Percentiles rank a stretch among this genome's conserved stretches.
Conservation (phyloP, 2,888 invertebrate species). For the Chrysotoxum bicinctum region DNA sequence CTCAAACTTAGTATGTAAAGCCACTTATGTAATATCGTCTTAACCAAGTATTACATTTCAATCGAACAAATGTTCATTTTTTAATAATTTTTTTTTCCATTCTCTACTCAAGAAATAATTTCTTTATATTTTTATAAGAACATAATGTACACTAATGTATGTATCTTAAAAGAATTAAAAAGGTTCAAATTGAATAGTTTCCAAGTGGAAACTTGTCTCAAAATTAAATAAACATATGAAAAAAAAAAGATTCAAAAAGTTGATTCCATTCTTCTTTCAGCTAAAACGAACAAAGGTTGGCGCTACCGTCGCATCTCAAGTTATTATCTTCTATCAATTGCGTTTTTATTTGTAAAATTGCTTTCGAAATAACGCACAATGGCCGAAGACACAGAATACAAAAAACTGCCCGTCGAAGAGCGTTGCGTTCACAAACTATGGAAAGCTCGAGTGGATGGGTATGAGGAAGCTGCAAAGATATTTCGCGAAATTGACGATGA, state of each 20-base stretch:
- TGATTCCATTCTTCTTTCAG: constrained; percentile 43
- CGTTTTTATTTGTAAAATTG: constrained; percentile 1
- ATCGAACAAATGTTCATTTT: too few relatives aligned
- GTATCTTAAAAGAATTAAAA: too few relatives aligned
- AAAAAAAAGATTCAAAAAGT: constrained; percentile 25
- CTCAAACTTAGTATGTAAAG: too few relatives aligned
- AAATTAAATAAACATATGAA: constrained; percentile 20
- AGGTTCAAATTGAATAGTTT: too few relatives aligned
- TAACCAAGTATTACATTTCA: too few relatives aligned
- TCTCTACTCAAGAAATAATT: too few relatives aligned
- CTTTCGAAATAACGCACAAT: constrained; percentile 80
- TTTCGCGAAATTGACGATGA: constrained; percentile 95
- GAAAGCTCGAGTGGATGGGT: constrained; percentile 97
- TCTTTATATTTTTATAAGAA: too few relatives aligned
- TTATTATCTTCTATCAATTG: background rate
- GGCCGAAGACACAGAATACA: constrained; percentile 94
- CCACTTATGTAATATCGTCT: too few relatives aligned
- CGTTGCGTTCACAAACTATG: constrained; percentile 96
- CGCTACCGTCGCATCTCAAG: background rate
- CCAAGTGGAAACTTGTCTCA: background rate
- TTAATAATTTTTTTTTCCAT: too few relatives aligned
- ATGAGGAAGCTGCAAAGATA: constrained; percentile 94
- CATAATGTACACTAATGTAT: too few relatives aligned
- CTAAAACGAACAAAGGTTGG: constrained; percentile 30
- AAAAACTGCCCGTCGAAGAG: constrained; percentile 94